Conservation (phyloP, 2,113 vertebrate species). For the Setophaga kirtlandii region DNA sequence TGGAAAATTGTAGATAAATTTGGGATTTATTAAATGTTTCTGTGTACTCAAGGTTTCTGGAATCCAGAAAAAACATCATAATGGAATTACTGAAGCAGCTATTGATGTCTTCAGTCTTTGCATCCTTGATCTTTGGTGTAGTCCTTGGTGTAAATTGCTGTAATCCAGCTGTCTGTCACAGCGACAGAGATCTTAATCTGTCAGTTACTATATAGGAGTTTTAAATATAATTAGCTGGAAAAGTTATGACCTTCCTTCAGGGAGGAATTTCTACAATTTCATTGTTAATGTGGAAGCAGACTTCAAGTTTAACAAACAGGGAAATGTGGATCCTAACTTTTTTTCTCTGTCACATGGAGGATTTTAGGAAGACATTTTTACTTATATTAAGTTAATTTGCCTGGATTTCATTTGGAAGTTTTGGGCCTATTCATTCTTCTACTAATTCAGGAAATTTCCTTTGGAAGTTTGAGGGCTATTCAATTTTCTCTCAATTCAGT, state of each 20-base stretch:
- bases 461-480: background rate
- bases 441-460: background rate
- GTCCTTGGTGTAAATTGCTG: background rate
- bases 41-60: background rate
- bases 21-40: background rate
- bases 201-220: accelerated
- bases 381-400: background rate
- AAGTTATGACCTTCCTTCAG: background rate
- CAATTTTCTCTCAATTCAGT: background rate
- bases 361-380: background rate
- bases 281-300: background rate
- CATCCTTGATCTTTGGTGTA: background rate
- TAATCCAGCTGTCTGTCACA: background rate
- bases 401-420: background rate
- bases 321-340: background rate
- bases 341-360: background rate
- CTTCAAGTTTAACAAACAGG: background rate
- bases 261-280: background rate
- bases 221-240: background rate
- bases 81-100: background rate
- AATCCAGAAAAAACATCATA: background rate
- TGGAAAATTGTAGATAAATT: background rate
- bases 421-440: background rate
- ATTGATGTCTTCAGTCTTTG: background rate
- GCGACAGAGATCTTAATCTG: background rate